Evolutionary conservation across 2,113 vertebrate genomes (phyloP), one percentile per base, ranked within the genome.

Genomic region (Chrysemys picta): DNA sequence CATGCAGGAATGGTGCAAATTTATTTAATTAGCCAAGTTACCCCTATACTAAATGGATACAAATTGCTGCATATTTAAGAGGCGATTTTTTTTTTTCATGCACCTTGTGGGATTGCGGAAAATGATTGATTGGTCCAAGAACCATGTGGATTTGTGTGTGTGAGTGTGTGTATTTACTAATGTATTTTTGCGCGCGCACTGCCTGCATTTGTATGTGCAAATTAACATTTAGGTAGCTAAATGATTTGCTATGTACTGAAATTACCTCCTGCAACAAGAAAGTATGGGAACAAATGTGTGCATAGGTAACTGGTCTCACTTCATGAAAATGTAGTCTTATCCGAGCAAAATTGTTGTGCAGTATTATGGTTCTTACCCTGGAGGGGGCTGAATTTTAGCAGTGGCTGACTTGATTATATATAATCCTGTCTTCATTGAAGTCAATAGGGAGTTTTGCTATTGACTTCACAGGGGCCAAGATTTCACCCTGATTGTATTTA

Each of bases 201-300:
- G 0, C 17, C 54, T 29, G 38, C 14, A 35, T 84, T 22, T 81
- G 59, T 72, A 82, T 1, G 1, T 22, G 27, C 12, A 0, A 0
- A 38, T 54, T 82, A 54, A 6, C 3, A 19, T 9, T 0, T 45
- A 3, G 19, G 27, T 22, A 69, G 81, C 27, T 80, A 14, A 75
- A 49, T 49, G 35, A 42, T 5, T 38, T 16, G 1, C 2, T 16
- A 0, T 10, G 57, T 31, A n/a, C 81, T 91, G 57, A 53, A 56
- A 81, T 1, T 78, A 49, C 45, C 29, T 22, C 19, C 16, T 57
- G 72, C 54, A 31, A 45, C 85, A 47, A 47, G 31, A 10, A 59
- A 7, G 31, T 56, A 19, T 79, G 45, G 53, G 35, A 87, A n/a
- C n/a, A 75, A 78, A 94, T 35, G 54, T 4, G 6, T 1, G 5